These are phyloP conservation scores for Elegia similella DNA, from an alignment of 2,888 invertebrate genomes.

Conservation along the genomic window DNA sequence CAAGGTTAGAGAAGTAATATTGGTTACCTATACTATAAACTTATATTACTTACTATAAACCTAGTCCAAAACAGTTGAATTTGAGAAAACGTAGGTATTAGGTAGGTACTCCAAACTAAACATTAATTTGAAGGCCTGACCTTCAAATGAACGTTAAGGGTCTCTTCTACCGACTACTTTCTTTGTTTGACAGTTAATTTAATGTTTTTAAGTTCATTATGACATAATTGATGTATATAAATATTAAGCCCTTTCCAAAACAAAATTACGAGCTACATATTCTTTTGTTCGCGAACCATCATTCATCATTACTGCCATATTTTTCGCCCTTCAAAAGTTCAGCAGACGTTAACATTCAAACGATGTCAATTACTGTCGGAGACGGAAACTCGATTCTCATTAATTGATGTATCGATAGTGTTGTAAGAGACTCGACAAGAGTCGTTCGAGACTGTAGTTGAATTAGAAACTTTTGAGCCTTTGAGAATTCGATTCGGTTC, in stretches of 20 bases:
- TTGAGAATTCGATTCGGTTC: too few relatives aligned
- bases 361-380: constrained; percentile 27
- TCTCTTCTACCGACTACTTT: too few relatives aligned
- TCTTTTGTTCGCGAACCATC: background rate
- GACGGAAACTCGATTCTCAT: constrained; percentile 16
- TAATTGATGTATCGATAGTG: constrained; percentile 37
- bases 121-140: too few relatives aligned
- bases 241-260: background rate
- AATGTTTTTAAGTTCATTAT: background rate
- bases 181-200: background rate
- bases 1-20: too few relatives aligned
- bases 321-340: constrained; percentile 7
- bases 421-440: background rate
- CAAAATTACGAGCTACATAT: background rate
- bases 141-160: too few relatives aligned
- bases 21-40: too few relatives aligned
- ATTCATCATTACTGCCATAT: background rate
- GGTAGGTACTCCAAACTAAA: too few relatives aligned
- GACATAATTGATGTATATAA: background rate
- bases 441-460: too few relatives aligned
- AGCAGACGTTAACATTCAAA: background rate
- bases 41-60: too few relatives aligned
- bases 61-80: too few relatives aligned
- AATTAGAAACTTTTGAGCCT: too few relatives aligned
- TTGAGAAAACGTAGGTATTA: too few relatives aligned